These are phyloP conservation scores for Tethya wilhelma DNA, from an alignment of 37 sponge, comb jelly and placozoan genomes.

Conservation along the genomic window DNA sequence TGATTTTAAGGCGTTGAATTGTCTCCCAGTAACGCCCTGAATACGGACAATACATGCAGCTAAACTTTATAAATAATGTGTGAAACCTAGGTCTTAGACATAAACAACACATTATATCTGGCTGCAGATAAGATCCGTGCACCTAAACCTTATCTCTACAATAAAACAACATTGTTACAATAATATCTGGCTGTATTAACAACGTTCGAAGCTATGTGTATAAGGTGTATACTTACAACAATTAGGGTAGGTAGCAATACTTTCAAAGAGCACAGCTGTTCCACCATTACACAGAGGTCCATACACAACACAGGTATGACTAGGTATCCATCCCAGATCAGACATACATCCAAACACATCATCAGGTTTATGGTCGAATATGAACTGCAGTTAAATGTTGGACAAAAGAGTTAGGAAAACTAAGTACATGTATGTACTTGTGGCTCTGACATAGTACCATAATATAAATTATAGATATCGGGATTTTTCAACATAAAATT, in stretches of 20 bases:
- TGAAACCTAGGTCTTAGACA: no score
- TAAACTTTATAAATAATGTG: no score
- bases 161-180: neutral
- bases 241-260: constrained; percentile 57
- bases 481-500: neutral
- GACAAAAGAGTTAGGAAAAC: no score
- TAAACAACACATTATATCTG: constrained; percentile 11
- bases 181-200: no score
- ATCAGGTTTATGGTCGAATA: constrained; percentile 51
- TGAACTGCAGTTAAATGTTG: no score
- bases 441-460: no score
- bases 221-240: constrained; percentile 5
- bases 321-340: constrained; percentile 70
- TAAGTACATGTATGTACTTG: no score
- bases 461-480: no score
- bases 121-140: neutral
- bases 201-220: no score
- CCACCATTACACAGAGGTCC: constrained; percentile 72
- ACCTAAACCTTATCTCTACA: neutral
- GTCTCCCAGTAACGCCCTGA: constrained; percentile 90
- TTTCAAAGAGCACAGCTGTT: constrained; percentile 63
- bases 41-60: no score
- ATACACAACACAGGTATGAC: constrained; percentile 61
- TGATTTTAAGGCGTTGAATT: constrained; percentile 68
- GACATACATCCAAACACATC: constrained; percentile 61